These are phyloP conservation scores for Onchidella celtica DNA, from an alignment of 2,888 invertebrate species.

Conservation along the genomic window DNA sequence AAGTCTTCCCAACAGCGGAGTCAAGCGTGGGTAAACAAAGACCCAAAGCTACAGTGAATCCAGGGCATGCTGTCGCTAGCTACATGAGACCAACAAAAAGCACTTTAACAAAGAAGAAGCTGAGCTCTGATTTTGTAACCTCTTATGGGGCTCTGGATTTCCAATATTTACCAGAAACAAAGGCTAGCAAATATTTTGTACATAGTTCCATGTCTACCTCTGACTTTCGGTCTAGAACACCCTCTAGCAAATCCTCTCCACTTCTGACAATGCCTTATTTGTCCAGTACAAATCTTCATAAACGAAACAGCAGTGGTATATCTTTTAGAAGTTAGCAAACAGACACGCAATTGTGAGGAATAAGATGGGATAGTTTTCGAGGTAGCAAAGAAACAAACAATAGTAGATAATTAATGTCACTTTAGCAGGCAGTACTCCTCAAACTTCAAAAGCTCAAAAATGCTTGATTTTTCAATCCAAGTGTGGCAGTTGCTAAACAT, in stretches of 20 bases:
- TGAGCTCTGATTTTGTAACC: slow-evolving; percentile 52
- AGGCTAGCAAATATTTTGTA: background rate
- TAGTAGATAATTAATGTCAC: too few relatives aligned
- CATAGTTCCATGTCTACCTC: background rate
- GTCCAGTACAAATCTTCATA: background rate
- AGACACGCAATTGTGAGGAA: too few relatives aligned
- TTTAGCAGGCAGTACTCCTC: too few relatives aligned
- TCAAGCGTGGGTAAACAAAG: too few relatives aligned
- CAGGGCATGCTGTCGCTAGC: background rate
- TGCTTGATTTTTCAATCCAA: too few relatives aligned
- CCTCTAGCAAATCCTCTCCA: background rate
- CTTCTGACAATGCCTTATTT: background rate
- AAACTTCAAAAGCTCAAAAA: too few relatives aligned
- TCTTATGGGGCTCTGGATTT: slow-evolving; percentile 54
- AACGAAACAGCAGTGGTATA: background rate
- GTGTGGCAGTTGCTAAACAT: too few relatives aligned
- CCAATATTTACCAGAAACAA: background rate
- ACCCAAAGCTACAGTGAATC: background rate
- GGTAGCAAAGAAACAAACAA: too few relatives aligned
- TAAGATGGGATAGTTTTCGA: too few relatives aligned
- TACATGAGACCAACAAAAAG: slow-evolving; percentile 50
- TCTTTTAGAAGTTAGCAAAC: background rate
- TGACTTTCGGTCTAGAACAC: background rate
- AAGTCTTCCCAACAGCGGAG: background rate
- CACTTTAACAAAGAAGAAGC: slow-evolving; percentile 44